Conservation (phyloP, 2,797 vertebrate genomes). For the Melanotaenia trifasciata region DNA sequence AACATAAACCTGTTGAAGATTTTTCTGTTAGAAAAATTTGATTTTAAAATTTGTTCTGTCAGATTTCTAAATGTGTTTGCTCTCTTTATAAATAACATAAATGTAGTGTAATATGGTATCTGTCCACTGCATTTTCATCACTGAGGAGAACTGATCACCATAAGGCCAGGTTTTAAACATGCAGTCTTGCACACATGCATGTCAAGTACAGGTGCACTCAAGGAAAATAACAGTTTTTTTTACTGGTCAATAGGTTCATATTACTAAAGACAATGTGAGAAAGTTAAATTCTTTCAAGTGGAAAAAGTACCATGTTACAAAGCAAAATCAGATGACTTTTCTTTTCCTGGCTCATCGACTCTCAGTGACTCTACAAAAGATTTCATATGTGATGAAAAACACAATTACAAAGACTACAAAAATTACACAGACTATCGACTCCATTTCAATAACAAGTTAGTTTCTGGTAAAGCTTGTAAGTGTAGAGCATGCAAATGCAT, state of each 20-base stretch:
- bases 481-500: no score
- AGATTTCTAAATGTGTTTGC: background rate
- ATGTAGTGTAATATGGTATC: background rate
- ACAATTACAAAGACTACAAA: background rate
- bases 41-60: background rate
- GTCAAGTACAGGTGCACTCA: background rate
- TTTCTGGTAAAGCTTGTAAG: background rate
- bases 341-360: slow-evolving; percentile 3
- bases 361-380: background rate
- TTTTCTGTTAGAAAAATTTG: background rate
- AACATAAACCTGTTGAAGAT: background rate
- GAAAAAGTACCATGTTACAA: slow-evolving; percentile 5
- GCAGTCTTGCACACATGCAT: background rate
- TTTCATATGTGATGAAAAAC: background rate
- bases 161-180: background rate
- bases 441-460: background rate
- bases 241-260: background rate
- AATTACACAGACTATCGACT: background rate
- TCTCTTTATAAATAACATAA: background rate
- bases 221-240: background rate
- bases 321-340: background rate
- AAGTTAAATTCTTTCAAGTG: slow-evolving; percentile 9
- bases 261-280: slow-evolving; percentile 12
- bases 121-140: background rate
- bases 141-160: background rate